Conservation (phyloP, 2,113 vertebrate species). For the Brevimyrus niger region DNA sequence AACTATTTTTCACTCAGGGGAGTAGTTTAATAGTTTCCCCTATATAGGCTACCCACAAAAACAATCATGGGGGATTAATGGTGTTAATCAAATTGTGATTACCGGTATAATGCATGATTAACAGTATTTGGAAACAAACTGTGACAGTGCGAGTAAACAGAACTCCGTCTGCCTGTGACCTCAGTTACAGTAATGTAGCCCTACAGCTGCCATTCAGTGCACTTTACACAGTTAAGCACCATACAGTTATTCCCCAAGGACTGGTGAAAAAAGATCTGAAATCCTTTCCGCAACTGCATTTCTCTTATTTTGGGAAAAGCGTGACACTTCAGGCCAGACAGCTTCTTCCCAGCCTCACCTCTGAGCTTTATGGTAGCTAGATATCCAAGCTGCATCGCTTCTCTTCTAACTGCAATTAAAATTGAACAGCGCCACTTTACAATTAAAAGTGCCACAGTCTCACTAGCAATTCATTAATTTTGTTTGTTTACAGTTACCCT, state of each 20-base stretch:
- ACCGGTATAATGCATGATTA: not conserved
- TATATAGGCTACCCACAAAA: not conserved
- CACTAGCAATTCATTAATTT: not conserved
- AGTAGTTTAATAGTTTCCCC: not conserved
- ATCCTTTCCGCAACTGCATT: not conserved
- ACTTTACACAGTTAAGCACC: not conserved
- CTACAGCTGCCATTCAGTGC: not conserved
- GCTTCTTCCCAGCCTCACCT: not conserved
- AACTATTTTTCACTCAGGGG: not conserved
- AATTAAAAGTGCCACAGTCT: not conserved
- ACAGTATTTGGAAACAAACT: not conserved
- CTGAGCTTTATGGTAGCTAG: not conserved
- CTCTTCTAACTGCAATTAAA: not conserved
- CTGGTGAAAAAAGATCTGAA: not conserved
- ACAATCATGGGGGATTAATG: not conserved
- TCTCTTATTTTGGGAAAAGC: not conserved
- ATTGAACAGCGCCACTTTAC: not conserved
- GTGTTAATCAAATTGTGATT: not conserved
- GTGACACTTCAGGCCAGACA: not conserved
- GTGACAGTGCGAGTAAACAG: not conserved
- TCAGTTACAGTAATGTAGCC: not conserved
- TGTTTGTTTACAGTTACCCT: not conserved
- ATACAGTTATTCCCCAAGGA: not conserved
- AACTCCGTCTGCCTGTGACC: not conserved
- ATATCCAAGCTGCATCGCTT: not conserved